These are phyloP conservation scores for Pherbina coryleti DNA, from an alignment of 2,888 invertebrate genomes.

Conservation along the genomic window DNA sequence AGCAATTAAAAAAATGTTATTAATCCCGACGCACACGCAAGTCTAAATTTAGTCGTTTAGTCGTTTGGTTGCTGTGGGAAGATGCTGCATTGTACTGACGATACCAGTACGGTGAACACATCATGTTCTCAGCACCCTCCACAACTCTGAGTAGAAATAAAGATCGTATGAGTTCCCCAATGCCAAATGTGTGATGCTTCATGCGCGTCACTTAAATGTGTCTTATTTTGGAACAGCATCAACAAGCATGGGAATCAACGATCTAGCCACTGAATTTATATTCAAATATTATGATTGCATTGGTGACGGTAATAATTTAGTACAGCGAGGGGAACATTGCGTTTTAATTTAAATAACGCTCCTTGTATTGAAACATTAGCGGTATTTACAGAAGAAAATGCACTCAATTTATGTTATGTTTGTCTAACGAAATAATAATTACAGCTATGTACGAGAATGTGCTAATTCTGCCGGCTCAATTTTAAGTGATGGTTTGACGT, in stretches of 20 bases:
- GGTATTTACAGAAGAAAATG: not conserved
- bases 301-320: not conserved
- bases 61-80: not conserved
- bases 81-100: not conserved
- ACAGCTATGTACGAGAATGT: no score
- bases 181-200: not conserved
- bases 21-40: slow-evolving; percentile 13
- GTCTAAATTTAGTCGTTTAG: slow-evolving; percentile 8
- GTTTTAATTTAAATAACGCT: not conserved
- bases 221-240: slow-evolving; percentile 3
- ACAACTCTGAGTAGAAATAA: not conserved
- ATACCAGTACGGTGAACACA: not conserved
- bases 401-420: no score
- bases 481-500: no score
- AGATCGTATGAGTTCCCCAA: not conserved
- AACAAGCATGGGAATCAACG: not conserved
- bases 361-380: not conserved
- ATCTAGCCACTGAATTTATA: not conserved
- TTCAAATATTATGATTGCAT: slow-evolving; percentile 6
- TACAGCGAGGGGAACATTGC: not conserved
- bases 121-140: not conserved
- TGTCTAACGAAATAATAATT: no score
- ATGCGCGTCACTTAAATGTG: slow-evolving; percentile 2
- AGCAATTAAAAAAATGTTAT: not conserved
- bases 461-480: no score